Evolutionary conservation across 2,113 vertebrate genomes (phyloP).

Genomic region (Lasiurus borealis): DNA sequence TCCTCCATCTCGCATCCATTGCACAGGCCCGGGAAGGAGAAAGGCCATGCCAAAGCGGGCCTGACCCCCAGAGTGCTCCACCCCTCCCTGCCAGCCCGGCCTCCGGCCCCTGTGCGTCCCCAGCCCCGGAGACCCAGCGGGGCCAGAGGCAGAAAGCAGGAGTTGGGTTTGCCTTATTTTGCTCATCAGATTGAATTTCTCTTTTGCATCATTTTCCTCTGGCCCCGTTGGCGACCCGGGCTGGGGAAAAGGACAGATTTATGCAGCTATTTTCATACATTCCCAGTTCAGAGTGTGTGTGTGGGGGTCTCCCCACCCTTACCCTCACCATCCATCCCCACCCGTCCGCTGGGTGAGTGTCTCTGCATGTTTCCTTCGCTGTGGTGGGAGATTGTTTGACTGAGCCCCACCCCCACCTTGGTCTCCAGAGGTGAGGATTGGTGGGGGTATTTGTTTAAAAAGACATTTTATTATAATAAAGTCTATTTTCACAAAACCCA

Average conservation of each 20-base stretch:
- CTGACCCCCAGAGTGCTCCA: conserved; percentile 42
- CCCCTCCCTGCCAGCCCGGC: not conserved
- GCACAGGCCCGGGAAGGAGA: conserved; percentile 46
- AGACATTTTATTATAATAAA: conserved; percentile 91
- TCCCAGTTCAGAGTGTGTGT: conserved; percentile 52
- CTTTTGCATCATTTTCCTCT: conserved; percentile 63
- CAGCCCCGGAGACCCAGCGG: not conserved
- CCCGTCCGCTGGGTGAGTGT: conserved; percentile 41
- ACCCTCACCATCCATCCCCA: not conserved
- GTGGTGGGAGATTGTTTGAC: conserved; percentile 70
- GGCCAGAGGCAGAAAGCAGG: conserved; percentile 69
- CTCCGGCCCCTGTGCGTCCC: conserved; percentile 25
- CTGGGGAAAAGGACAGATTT: conserved; percentile 66
- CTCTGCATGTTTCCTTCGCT: conserved; percentile 85
- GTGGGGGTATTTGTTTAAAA: conserved; percentile 87
- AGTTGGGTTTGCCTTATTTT: conserved; percentile 87
- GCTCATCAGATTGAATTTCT: conserved; percentile 79
- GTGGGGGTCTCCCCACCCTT: not conserved
- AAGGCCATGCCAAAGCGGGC: conserved; percentile 74
- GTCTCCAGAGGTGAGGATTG: conserved; percentile 62
- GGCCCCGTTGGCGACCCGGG: not conserved
- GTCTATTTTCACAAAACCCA: conserved; percentile 89
- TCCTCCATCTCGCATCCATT: conserved; percentile 66
- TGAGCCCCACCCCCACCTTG: conserved; percentile 5
- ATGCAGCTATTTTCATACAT: conserved; percentile 79